A percentile compares a stretch with the other conserved stretches of the same genome.
phyloP scores from a whole-genome alignment of 1,140 invertebrate genomes.

The Bombyx mori region ASM3026992v2 NC_085110.1:11634501-11635000 shows the following conservation, averaged over 20 bases:
- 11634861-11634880: too few species aligned
- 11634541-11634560: slow-evolving; percentile 47
- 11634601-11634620: slow-evolving; percentile 64
- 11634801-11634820: too few species aligned
- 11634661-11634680: slow-evolving; percentile 41
- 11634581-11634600: slow-evolving; percentile 61
- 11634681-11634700: slow-evolving; percentile 67
- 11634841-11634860: too few species aligned
- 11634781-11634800: too few species aligned
- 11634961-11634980: too few species aligned
- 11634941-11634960: too few species aligned
- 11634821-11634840: too few species aligned
- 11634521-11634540: slow-evolving; percentile 25
- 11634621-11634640: slow-evolving; percentile 71
- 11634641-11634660: slow-evolving; percentile 69
- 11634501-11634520: slow-evolving; percentile 21
- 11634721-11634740: slow-evolving; percentile 16
- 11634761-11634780: not conserved
- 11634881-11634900: too few species aligned
- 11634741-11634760: not conserved
- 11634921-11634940: too few species aligned
- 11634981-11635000: slow-evolving; percentile 59
- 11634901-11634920: too few species aligned
- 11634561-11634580: slow-evolving; percentile 62
- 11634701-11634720: slow-evolving; percentile 45